Evolutionary conservation across 2,113 vertebrate species (phyloP), one percentile per base, ranked within the genome.

Genomic region (Vanacampus margaritifer): DNA sequence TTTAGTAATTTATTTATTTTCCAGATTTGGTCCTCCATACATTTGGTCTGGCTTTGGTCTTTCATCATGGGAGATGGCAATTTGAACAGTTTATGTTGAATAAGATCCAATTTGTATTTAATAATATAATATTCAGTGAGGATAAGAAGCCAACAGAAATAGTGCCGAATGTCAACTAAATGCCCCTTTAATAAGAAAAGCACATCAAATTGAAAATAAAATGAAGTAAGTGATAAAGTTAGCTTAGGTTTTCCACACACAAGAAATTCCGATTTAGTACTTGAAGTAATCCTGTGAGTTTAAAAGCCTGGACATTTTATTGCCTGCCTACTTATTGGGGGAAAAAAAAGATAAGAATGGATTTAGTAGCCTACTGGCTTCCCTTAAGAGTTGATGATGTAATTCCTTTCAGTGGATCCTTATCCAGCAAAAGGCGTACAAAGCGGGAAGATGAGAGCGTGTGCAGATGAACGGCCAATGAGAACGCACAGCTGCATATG

Each of bases 401-500:
- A 51, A 51, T 51, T 23, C 2, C 21, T 23, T 23, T 51, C 48
- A 51, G 2, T 11, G n/a, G n/a, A 21, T 46, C 17, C 6, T 72
- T 71, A 56, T 16, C 48, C 61, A 62, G 69, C 14, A 48, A 75
- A 72, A 79, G 62, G 67, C 69, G 68, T 36, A 66, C 48, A 61
- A 69, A 71, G 41, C 54, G 65, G 41, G 60, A 72, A 64, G 63
- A 68, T 53, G 56, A 65, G 37, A 75, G 43, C 24, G 24, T 65
- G 71, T 61, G 54, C 7, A 28, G 24, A n/a, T 28, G 39, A 76
- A 67, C 74, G 67, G 68, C 46, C 68, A 35, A 64, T 65, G 67
- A 76, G 67, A 79, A 21, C 16, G 60, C 46, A 65, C 80, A 84
- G 72, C 79, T 50, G 79, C 67, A 69, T 65, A 76, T 65, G 68